Conservation (phyloP, 2,888 invertebrate genomes). For the Erynnis tages region DNA sequence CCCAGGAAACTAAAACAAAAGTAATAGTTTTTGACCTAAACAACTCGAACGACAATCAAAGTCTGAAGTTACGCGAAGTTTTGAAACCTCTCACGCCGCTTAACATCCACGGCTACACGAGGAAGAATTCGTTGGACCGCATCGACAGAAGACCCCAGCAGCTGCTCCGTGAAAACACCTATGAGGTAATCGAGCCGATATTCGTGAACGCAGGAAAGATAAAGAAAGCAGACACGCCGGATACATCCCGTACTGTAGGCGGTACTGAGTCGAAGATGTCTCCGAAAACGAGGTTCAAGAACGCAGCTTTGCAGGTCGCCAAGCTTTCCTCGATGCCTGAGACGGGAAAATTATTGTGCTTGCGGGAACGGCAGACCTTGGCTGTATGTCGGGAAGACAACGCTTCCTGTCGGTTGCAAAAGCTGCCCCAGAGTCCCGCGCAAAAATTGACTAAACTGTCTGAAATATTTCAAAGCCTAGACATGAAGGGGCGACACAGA, state of each 20-base stretch:
- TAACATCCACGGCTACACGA: conserved; percentile 54
- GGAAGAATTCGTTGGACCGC: conserved; percentile 50
- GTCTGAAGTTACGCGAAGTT: conserved; percentile 58
- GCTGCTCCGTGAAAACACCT: conserved; percentile 69
- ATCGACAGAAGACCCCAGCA: conserved; percentile 56
- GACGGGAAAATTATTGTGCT: conserved; percentile 66
- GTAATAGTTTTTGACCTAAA: conserved; percentile 67
- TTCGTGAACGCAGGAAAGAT: conserved; percentile 52
- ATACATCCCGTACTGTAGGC: conserved; percentile 28
- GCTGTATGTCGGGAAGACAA: conserved; percentile 46
- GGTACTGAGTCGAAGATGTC: conserved; percentile 45
- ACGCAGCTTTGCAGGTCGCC: conserved; percentile 66
- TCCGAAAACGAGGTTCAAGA: conserved; percentile 68
- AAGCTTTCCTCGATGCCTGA: conserved; percentile 64
- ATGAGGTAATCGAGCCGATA: conserved; percentile 70
- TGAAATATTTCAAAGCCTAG: conserved; percentile 70
- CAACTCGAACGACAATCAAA: conserved; percentile 38
- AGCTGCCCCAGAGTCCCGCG: conserved; percentile 57
- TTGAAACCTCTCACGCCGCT: conserved; percentile 68
- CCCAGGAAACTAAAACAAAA: conserved; percentile 59
- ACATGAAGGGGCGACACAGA: conserved; percentile 63
- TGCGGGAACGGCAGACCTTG: conserved; percentile 63
- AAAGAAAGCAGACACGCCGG: conserved; percentile 39
- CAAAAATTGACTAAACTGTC: conserved; percentile 64
- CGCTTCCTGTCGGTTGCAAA: conserved; percentile 52